Conservation (phyloP, 2,113 vertebrate genomes). For the Pluvianellus socialis region DNA sequence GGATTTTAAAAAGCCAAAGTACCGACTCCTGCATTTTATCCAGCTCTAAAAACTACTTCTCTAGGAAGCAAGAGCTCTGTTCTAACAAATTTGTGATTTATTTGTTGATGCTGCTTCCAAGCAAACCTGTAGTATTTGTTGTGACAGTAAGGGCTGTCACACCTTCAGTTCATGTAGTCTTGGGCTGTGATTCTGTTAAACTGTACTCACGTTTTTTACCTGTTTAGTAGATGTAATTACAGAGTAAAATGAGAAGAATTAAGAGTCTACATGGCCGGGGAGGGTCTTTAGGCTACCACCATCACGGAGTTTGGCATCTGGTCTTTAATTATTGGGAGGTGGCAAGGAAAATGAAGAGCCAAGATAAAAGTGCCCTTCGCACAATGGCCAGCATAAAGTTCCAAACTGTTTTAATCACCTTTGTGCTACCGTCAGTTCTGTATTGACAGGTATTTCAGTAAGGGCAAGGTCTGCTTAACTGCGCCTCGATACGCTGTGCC, state of each 20-base stretch:
- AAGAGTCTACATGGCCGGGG: rapidly evolving
- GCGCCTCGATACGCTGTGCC: neutral
- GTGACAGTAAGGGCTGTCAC: neutral
- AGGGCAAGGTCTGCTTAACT: neutral
- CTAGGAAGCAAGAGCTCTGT: neutral
- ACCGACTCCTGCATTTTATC: neutral
- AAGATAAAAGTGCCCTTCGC: neutral
- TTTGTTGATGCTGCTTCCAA: neutral
- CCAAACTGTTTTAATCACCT: neutral
- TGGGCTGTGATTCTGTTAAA: neutral
- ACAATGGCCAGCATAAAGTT: neutral
- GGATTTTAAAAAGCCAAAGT: neutral
- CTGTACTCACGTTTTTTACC: neutral
- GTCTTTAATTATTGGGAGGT: neutral
- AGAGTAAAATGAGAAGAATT: neutral
- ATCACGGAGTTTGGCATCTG: neutral
- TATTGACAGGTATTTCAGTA: neutral
- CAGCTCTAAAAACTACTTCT: neutral
- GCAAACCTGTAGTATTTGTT: neutral
- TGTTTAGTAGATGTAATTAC: neutral
- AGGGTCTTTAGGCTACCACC: neutral
- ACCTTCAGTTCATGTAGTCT: neutral
- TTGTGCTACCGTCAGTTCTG: neutral
- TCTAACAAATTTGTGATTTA: neutral
- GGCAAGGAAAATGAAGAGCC: neutral